Conservation (phyloP, 2,113 vertebrate species). For the Micronisus gabar region DNA sequence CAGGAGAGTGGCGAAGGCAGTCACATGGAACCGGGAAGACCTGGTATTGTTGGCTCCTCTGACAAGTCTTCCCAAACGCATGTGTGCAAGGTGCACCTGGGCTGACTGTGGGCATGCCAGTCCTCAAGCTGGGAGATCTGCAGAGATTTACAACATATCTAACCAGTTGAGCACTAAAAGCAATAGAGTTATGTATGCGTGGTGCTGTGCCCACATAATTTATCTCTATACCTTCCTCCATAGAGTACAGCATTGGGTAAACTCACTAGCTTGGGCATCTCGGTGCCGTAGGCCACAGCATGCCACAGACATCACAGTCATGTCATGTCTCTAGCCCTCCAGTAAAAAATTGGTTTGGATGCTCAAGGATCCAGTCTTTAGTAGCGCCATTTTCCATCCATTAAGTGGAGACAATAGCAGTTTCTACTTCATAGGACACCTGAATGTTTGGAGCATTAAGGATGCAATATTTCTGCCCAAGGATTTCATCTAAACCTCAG, state of each 20-base stretch:
- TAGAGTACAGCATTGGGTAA: rapidly evolving
- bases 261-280: neutral
- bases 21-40: too few species aligned
- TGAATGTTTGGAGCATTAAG: neutral
- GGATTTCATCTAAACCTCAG: neutral
- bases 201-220: neutral
- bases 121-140: neutral
- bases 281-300: neutral
- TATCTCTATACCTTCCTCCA: neutral
- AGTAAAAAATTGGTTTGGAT: neutral
- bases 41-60: neutral
- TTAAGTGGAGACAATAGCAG: neutral
- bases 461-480: neutral
- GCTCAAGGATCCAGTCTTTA: neutral
- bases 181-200: rapidly evolving
- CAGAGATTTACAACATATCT: neutral
- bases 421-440: neutral
- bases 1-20: neutral
- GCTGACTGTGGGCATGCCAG: rapidly evolving
- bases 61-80: neutral
- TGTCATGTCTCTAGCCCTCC: neutral
- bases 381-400: neutral
- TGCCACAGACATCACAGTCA: neutral
- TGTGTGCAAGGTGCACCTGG: neutral
- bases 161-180: neutral